phyloP scores from a whole-genome alignment of 2,113 vertebrate genomes.

The Charadrius vociferus region DNA sequence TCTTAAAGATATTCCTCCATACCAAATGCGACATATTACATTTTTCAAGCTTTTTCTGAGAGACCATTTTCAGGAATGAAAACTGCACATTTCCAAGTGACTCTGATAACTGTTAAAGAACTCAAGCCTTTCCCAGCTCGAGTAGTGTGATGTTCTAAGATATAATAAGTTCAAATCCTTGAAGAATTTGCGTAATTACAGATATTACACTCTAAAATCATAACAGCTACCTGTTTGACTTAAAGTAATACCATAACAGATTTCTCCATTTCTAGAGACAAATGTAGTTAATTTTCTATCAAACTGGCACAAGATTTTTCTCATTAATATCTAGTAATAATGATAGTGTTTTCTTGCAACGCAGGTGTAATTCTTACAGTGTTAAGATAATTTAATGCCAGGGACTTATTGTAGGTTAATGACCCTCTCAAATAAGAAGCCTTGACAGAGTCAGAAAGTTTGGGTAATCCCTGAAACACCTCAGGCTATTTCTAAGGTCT shows the following conservation, averaged over 20 bases:
- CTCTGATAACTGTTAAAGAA: background rate
- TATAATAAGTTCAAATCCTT: background rate
- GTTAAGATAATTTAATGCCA: background rate
- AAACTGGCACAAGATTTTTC: background rate
- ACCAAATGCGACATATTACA: accelerated
- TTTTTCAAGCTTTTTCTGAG: background rate
- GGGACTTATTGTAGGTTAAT: background rate
- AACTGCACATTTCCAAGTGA: background rate
- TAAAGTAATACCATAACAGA: background rate
- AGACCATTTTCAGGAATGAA: background rate
- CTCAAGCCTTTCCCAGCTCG: background rate
- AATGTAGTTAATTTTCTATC: background rate
- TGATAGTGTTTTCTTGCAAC: background rate
- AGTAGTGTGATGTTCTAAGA: background rate
- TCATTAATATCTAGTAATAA: background rate
- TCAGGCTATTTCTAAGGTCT: background rate
- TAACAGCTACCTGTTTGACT: background rate
- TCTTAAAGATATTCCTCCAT: background rate
- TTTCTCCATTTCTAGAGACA: background rate
- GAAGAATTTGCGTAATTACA: background rate
- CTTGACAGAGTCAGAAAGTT: background rate
- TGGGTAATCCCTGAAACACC: background rate
- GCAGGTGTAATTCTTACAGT: background rate
- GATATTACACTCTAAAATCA: background rate
- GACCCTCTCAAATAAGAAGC: background rate